Percentiles rank a stretch among this genome's conserved stretches.
phyloP scores from a whole-genome alignment of 2,113 vertebrate genomes.

The Muntiacus muntjak region DNA sequence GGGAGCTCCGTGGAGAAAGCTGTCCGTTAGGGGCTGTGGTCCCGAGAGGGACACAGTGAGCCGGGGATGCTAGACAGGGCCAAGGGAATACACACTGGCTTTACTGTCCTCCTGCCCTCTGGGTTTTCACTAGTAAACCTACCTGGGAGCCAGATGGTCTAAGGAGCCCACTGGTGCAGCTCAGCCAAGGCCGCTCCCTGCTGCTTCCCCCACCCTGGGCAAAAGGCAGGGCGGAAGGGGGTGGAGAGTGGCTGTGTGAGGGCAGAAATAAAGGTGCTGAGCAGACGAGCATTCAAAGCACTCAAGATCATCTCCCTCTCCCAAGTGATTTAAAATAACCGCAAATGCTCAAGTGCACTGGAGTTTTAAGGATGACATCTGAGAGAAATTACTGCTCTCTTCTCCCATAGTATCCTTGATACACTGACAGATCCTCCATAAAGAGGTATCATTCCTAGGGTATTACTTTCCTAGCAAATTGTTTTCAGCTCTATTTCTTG shows the following conservation, averaged over 20 bases:
- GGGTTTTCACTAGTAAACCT: neutral
- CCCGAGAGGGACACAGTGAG: neutral
- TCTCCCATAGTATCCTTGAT: neutral
- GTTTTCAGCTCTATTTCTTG: neutral
- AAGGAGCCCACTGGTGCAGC: too few relatives aligned
- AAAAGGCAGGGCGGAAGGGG: neutral
- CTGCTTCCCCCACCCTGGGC: neutral
- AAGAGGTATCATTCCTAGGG: neutral
- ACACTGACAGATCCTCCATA: neutral
- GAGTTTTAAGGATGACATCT: neutral
- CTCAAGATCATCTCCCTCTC: neutral
- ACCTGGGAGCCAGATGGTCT: neutral
- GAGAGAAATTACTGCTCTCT: neutral
- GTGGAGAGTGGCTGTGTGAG: neutral
- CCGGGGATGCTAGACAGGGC: neutral
- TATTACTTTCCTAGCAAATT: neutral
- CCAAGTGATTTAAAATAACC: neutral
- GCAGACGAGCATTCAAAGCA: neutral
- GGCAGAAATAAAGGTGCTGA: neutral
- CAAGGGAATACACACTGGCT: neutral
- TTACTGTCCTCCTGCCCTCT: neutral
- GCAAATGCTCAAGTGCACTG: neutral
- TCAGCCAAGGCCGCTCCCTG: neutral
- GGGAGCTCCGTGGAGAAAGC: neutral
- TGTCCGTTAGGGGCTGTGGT: neutral